These are phyloP conservation scores for Macrochelys suwanniensis DNA, from an alignment of 2,797 vertebrate genomes.

Conservation along the genomic window DNA sequence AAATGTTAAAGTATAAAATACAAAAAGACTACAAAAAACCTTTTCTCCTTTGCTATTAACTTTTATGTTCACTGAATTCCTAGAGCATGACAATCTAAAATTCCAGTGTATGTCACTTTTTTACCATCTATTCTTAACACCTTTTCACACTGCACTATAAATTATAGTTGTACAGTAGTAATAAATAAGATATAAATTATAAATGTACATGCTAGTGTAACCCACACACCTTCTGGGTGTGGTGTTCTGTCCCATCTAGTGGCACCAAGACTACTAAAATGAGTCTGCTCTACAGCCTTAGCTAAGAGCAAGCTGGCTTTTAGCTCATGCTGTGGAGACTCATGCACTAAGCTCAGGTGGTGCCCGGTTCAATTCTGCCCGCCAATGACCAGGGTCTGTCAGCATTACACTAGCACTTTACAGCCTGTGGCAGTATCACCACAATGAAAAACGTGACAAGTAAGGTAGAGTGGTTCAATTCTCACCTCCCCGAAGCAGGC, in stretches of 20 bases:
- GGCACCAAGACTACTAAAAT: too few species aligned
- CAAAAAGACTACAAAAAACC: neutral
- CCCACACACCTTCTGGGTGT: too few species aligned
- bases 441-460: neutral
- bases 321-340: too few species aligned
- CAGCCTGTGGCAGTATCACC: neutral
- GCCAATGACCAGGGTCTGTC: too few species aligned
- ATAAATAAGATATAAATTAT: neutral
- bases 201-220: neutral
- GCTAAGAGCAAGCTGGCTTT: too few species aligned
- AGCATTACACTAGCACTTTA: neutral
- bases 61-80: neutral
- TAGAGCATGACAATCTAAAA: neutral
- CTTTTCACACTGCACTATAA: neutral
- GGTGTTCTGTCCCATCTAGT: too few species aligned
- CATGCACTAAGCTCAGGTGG: too few species aligned
- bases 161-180: neutral
- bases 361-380: too few species aligned
- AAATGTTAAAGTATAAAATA: neutral
- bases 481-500: neutral
- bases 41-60: neutral
- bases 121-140: conserved; percentile 3
- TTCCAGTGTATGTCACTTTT: neutral
- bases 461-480: neutral
- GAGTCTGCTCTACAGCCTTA: too few species aligned